Evolutionary conservation across 2,888 invertebrate species (phyloP), one percentile per base, ranked within the genome.

Genomic region (Monoplex corrugatus): DNA sequence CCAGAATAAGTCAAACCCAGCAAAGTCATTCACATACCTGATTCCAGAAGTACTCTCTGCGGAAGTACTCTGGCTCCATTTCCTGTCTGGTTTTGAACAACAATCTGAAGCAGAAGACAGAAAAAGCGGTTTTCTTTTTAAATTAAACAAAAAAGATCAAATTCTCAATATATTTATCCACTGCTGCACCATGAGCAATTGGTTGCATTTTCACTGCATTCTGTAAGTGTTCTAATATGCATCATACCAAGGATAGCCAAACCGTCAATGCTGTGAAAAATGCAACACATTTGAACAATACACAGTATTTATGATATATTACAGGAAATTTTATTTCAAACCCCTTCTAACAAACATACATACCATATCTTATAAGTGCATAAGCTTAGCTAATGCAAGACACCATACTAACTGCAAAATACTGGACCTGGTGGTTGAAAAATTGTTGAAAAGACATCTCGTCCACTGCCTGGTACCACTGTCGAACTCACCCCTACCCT

Each of bases 21-120:
- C 35, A 75, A 38, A 8, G 16, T 38, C 32, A 6, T 38, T n/a
- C n/a, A 35, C 86, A 78, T 90, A 93, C 93, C 92, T 93, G 93
- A 89, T 94, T 93, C 95, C 95, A 95, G 57, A 78, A 57, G 86
- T 94, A 94, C 45, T 92, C 92, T n/a, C 89, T 90, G 6, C 87
- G 80, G 57, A 90, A 93, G 63, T 90, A 89, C 75, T 91, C 89
- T 0, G 91, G 89, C 32, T 93, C 92, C 75, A 92, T 90, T 16
- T 92, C 88, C 68, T 94, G 93, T 86, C 94, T 90, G 43, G 92
- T 90, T 72, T 90, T 93, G 89, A 93, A 92, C 57, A 94, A 91
- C 84, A 94, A 89, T 13, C 94, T 94, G 91, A 3, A 92, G 89
- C 35, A 68, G 82, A 80, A 80, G 35, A 86, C 43, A 85, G 16